Conservation (phyloP, 2,888 invertebrate genomes). For the Dorcus parallelipipedus region DNA sequence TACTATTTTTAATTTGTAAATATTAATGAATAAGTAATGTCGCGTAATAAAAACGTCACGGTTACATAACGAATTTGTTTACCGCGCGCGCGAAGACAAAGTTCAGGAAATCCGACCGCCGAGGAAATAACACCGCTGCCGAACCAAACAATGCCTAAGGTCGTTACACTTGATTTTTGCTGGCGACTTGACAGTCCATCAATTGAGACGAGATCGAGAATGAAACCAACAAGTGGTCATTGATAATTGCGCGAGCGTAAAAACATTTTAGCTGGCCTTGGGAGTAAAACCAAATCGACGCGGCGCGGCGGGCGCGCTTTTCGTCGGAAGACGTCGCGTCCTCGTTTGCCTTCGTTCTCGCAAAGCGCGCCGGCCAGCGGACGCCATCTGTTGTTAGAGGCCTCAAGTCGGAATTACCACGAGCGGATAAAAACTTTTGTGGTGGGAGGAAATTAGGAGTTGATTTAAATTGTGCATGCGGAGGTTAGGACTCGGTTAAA, state of each 20-base stretch:
- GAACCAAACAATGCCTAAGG: neutral
- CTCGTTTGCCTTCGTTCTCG: neutral
- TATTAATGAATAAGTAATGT: too few relatives aligned
- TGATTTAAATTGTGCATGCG: too few relatives aligned
- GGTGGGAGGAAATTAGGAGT: neutral
- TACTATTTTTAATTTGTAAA: too few relatives aligned
- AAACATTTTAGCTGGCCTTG: constrained; percentile 25
- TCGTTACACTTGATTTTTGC: constrained; percentile 20
- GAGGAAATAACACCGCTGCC: too few relatives aligned
- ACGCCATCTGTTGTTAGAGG: constrained; percentile 8
- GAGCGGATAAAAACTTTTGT: too few relatives aligned
- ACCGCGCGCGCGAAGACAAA: too few relatives aligned
- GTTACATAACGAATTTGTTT: too few relatives aligned
- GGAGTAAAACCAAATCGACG: constrained; percentile 15
- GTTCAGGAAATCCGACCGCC: too few relatives aligned
- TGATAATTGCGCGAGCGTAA: constrained; percentile 28
- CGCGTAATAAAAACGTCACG: too few relatives aligned
- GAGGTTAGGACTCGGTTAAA: too few relatives aligned
- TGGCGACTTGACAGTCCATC: constrained; percentile 26
- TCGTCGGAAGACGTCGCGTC: constrained; percentile 3
- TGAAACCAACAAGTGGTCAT: constrained; percentile 25
- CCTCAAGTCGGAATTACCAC: neutral
- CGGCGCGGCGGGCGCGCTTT: constrained; percentile 7
- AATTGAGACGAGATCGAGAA: constrained; percentile 23
- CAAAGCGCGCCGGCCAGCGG: too few relatives aligned